These are phyloP conservation scores for Alces alces DNA, from an alignment of 2,113 vertebrate genomes.

Conservation along the genomic window DNA sequence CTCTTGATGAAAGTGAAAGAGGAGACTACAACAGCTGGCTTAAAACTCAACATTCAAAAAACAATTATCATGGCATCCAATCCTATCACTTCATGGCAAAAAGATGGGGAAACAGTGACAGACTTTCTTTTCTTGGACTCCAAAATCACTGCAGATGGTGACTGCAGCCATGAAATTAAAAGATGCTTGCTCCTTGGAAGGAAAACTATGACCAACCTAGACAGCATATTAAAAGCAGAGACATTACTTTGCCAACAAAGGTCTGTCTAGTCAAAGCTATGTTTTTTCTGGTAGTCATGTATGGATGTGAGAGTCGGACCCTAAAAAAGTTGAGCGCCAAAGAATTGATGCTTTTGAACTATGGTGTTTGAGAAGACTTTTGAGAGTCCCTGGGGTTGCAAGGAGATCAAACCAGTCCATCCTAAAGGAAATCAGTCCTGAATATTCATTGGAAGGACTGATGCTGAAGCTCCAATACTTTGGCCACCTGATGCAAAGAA, in stretches of 20 bases:
- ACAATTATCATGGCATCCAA: neutral
- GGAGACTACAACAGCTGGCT: neutral
- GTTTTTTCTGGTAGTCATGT: neutral
- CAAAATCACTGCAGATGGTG: neutral
- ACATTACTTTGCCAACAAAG: neutral
- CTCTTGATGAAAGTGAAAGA: neutral
- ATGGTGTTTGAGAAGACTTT: neutral
- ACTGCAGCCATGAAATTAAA: neutral
- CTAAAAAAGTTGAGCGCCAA: neutral
- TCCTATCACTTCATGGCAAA: neutral
- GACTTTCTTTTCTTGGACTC: neutral
- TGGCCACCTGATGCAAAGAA: neutral
- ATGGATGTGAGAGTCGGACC: neutral
- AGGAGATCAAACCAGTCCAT: neutral
- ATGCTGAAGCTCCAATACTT: neutral
- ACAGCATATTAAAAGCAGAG: neutral
- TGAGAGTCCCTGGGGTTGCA: neutral
- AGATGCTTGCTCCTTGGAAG: neutral
- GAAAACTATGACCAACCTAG: neutral
- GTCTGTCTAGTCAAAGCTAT: neutral
- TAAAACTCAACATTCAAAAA: neutral
- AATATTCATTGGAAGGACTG: neutral
- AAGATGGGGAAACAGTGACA: neutral
- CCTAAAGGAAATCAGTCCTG: neutral
- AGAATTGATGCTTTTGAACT: neutral